phyloP scores from a whole-genome alignment of 2,888 invertebrate genomes.

The Helleia helle region DNA sequence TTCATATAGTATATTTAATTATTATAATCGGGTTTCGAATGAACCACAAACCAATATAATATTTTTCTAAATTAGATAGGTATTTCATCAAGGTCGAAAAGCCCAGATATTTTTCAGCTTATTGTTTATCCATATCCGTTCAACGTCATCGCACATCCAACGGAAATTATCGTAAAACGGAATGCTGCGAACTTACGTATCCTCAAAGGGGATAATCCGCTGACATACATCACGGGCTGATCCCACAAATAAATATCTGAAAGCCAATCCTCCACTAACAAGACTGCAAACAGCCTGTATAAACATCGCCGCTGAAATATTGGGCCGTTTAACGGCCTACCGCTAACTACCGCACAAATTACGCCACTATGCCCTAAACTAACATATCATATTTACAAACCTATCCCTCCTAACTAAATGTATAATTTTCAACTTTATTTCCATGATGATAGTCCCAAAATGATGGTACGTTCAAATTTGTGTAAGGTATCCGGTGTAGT shows the following conservation, averaged over 20 bases:
- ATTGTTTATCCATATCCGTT: too few species aligned
- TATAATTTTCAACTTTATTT: constrained; percentile 15
- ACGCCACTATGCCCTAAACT: constrained; percentile 36
- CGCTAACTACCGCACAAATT: constrained; percentile 41
- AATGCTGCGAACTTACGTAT: constrained; percentile 10
- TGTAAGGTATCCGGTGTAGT: constrained; percentile 30
- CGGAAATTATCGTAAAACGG: neutral
- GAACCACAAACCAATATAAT: too few species aligned
- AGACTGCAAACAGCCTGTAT: constrained; percentile 34
- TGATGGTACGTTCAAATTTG: constrained; percentile 5
- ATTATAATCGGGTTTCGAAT: too few species aligned
- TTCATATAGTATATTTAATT: too few species aligned
- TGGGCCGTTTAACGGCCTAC: constrained; percentile 30
- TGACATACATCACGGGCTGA: constrained; percentile 23
- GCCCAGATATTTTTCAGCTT: too few species aligned
- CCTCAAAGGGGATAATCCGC: constrained; percentile 19
- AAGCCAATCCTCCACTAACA: constrained; percentile 29
- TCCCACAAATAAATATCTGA: constrained; percentile 26
- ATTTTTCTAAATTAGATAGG: too few species aligned
- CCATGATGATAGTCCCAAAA: constrained; percentile 10
- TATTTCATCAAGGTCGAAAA: too few species aligned
- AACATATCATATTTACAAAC: constrained; percentile 27
- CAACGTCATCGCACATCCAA: too few species aligned
- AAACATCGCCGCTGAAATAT: constrained; percentile 40
- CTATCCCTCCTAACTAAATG: neutral